These are phyloP conservation scores for Baccha elongata DNA, from an alignment of 2,888 invertebrate species.

Conservation along the genomic window DNA sequence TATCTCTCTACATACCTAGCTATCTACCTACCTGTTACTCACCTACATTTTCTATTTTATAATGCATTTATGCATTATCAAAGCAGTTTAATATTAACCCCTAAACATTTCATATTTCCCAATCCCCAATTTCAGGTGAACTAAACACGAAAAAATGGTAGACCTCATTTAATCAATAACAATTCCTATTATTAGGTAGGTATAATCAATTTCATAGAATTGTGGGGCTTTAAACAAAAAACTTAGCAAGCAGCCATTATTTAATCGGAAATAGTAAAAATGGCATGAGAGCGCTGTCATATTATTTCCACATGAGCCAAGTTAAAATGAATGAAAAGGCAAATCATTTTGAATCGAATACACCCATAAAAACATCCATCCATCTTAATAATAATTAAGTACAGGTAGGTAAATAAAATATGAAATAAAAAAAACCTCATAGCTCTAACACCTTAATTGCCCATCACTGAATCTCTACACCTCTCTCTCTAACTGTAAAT, in stretches of 20 bases:
- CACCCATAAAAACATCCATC: slow-evolving; percentile 41
- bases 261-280: slow-evolving; percentile 12
- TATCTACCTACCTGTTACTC: too few species aligned
- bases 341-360: neutral
- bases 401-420: slow-evolving; percentile 35
- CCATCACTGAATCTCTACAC: slow-evolving; percentile 19
- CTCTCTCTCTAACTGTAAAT: slow-evolving; percentile 40
- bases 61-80: too few species aligned
- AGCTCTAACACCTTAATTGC: slow-evolving; percentile 21
- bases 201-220: slow-evolving; percentile 51
- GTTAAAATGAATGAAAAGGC: slow-evolving; percentile 22
- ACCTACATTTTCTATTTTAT: too few species aligned
- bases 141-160: slow-evolving; percentile 51
- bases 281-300: slow-evolving; percentile 52
- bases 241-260: slow-evolving; percentile 49
- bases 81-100: neutral
- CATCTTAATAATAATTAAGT: slow-evolving; percentile 25
- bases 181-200: slow-evolving; percentile 10
- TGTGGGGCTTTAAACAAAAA: slow-evolving; percentile 10
- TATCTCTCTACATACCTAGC: too few species aligned
- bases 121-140: neutral
- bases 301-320: neutral
- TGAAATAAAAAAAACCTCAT: slow-evolving; percentile 13
- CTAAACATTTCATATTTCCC: neutral
- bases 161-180: slow-evolving; percentile 56